Evolutionary conservation across 2,888 invertebrate genomes (phyloP), one percentile per base, ranked within the genome.

Genomic region (Ptycholaimellus sp.): DNA sequence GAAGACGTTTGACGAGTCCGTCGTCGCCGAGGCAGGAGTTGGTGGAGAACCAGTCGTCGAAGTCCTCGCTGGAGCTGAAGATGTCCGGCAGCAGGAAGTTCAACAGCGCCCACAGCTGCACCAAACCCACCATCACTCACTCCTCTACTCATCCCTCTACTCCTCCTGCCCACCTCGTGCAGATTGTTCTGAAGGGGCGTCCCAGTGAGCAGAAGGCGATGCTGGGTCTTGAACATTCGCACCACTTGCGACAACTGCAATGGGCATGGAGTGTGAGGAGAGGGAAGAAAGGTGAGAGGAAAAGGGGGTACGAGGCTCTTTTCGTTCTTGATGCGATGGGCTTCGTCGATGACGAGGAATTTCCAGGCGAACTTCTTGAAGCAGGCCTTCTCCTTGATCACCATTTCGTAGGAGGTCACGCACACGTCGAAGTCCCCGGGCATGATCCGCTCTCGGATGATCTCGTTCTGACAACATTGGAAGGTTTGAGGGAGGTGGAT

Each of bases 311-410:
- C n/a, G n/a, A 93, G 96, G 0, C 87, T 90, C 62, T 99, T 93
- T 60, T 96, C 96, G 63, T 96, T 96, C 62, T 96, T 96, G 48
- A 96, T 93, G 41, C 96, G 72, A 64, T 99, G 96, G 17, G 96
- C 96, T 61, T 99, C 96, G 58, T 96, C 96, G 48, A 96, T 96
- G n/a, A 93, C 81, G 73, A 99, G 75, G 60, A 96, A 99, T 37
- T 85, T 71, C 93, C 93, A 96, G 50, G 79, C 83, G 58, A 93
- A 87, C 59, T 93, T 93, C 59, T 90, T 90, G 56, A 99, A 81
- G 1, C 83, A 82, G 1, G 82, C 74, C 61, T 82, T 82, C 59
- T 93, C 90, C 48, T 80, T 73, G 42, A 96, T 82, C 35, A 85
- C 80, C 87, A 93, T 93, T 66, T 96, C 93, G 49, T 35, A 35